Percentiles rank a stretch among this genome's conserved stretches.
Evolutionary conservation across 2,888 invertebrate genomes (phyloP).

Genomic region (Lasius fuliginosus): DNA sequence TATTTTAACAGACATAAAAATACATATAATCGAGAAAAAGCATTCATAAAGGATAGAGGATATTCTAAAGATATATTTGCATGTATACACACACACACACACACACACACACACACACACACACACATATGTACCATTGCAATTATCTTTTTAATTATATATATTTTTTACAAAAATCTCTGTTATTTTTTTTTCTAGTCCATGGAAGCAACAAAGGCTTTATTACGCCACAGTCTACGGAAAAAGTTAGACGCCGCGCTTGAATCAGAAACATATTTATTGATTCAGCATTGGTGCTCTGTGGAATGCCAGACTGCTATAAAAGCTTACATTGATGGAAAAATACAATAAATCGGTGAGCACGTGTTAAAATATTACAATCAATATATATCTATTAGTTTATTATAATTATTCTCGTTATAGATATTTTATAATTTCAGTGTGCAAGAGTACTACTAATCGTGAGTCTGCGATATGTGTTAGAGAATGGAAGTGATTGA

Average conservation of each 20-base stretch:
- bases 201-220: conserved; percentile 88
- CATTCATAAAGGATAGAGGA: neutral
- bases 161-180: conserved; percentile 41
- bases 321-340: conserved; percentile 82
- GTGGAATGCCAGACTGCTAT: conserved; percentile 89
- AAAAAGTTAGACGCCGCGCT: conserved; percentile 88
- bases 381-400: conserved; percentile 26
- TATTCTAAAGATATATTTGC: neutral
- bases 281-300: conserved; percentile 92
- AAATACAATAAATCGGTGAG: conserved; percentile 75
- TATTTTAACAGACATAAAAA: conserved; percentile 9
- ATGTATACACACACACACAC: too few species aligned
- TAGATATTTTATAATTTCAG: conserved; percentile 60
- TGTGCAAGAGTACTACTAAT: conserved; percentile 62
- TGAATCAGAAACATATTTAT: conserved; percentile 90
- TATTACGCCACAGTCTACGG: conserved; percentile 88
- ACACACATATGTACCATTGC: neutral
- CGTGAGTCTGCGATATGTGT: conserved; percentile 57
- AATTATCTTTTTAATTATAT: neutral
- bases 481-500: conserved; percentile 63
- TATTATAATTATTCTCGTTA: conserved; percentile 62
- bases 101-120: too few species aligned
- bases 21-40: neutral
- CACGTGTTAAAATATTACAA: neutral
- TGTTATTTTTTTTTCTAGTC: conserved; percentile 87